Evolutionary conservation across 2,113 vertebrate genomes (phyloP), one percentile per base, ranked within the genome.

Genomic region (Cyanocitta stelleri): DNA sequence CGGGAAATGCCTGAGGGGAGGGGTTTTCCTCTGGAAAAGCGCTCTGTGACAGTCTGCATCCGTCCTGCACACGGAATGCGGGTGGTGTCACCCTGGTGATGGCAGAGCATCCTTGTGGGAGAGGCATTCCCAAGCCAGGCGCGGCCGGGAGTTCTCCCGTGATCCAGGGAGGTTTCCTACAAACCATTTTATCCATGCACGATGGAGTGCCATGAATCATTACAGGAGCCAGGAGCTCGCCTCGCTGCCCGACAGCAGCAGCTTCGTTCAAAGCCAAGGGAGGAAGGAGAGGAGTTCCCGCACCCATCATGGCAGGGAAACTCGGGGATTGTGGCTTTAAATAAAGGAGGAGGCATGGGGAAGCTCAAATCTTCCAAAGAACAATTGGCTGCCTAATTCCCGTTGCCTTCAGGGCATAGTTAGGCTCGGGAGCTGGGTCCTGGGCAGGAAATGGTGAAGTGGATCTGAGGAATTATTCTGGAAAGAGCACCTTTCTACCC

Each of bases 21-120:
- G 76, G 43, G 11, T 68, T 92, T 63, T 11, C 93, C 52, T 24
- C 55, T 88, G 79, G 41, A 49, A 84, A 92, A 8, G 24, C 7
- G 26, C 63, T 64, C 63, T 19, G 49, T 67, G 3, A 1, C 1
- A 2, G 4, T 8, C 59, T 3, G 5, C 21, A 5, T 21, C 54
- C 69, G n/a, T 52, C 6, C 59, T 7, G 58, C 58, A 5, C 35
- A 6, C 6, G 13, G 41, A 26, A 4, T 2, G 54, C 24, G 37
- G 54, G 3, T 3, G 4, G 1, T 0, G 8, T 10, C 23, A 54
- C 66, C 51, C 18, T 1, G 3, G 33, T 0, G 1, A 26, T 3
- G 23, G 69, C 61, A 39, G 11, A 75, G 44, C 67, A 43, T 72
- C 76, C 63, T 7, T 0, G 0, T 2, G 64, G 1, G 3, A 86